Conservation (phyloP, 2,888 invertebrate genomes). For the Serripes groenlandicus region DNA sequence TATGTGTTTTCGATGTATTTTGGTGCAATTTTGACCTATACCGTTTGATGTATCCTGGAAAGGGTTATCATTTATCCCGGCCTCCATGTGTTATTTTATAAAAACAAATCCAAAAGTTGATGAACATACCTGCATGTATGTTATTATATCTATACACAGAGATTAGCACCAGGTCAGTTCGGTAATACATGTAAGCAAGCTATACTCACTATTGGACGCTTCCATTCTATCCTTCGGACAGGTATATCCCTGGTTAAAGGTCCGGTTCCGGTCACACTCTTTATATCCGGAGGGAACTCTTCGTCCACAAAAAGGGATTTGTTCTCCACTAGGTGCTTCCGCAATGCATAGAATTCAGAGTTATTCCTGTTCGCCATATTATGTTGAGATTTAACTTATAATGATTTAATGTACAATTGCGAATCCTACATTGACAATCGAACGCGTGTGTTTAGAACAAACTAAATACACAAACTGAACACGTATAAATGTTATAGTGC, state of each 20-base stretch:
- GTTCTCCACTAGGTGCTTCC: constrained; percentile 65
- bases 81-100: too few relatives aligned
- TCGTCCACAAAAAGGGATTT: constrained; percentile 94
- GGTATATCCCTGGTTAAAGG: constrained; percentile 91
- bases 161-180: too few relatives aligned
- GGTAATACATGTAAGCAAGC: neutral
- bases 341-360: constrained; percentile 38
- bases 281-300: constrained; percentile 93
- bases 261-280: constrained; percentile 93
- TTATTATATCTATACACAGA: too few relatives aligned
- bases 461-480: too few relatives aligned
- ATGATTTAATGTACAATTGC: neutral
- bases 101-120: too few relatives aligned
- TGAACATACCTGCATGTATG: too few relatives aligned
- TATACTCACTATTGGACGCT: constrained; percentile 90
- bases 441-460: neutral
- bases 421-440: neutral
- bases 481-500: too few relatives aligned
- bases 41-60: too few relatives aligned
- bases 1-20: too few relatives aligned
- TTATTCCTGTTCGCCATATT: neutral
- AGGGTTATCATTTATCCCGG: too few relatives aligned
- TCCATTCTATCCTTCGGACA: constrained; percentile 93
- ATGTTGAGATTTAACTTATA: neutral
- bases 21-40: too few relatives aligned